phyloP scores from a whole-genome alignment of 1,140 invertebrate species.

The Sycophila sp. region DNA sequence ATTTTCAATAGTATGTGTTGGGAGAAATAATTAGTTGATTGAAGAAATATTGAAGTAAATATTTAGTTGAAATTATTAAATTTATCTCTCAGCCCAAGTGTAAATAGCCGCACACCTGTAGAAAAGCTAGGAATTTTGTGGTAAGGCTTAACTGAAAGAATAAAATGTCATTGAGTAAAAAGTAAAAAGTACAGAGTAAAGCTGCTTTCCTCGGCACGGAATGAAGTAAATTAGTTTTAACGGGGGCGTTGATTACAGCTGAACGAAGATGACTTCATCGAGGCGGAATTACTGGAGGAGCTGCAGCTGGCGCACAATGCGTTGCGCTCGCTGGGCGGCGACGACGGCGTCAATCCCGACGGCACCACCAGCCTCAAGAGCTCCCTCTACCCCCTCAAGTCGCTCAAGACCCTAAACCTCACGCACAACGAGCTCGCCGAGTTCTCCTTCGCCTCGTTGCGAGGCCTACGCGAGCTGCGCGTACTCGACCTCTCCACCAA shows the following conservation, averaged over 20 bases:
- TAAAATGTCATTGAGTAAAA: too few species aligned
- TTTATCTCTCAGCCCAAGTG: too few species aligned
- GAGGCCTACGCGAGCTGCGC: constrained; percentile 74
- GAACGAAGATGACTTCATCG: constrained; percentile 78
- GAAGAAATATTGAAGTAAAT: too few species aligned
- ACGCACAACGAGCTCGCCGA: constrained; percentile 79
- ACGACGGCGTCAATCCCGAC: constrained; percentile 46
- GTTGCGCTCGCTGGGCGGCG: constrained; percentile 69
- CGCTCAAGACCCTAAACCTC: constrained; percentile 75
- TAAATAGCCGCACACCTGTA: too few species aligned
- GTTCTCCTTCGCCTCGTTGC: constrained; percentile 81
- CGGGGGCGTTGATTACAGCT: constrained; percentile 71
- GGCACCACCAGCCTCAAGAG: constrained; percentile 66
- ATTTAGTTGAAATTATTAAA: too few species aligned
- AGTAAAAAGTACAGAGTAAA: too few species aligned
- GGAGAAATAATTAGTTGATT: too few species aligned
- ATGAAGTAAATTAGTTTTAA: too few species aligned
- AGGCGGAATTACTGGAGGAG: constrained; percentile 73
- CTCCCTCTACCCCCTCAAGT: constrained; percentile 76
- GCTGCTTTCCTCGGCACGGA: too few species aligned
- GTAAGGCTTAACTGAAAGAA: too few species aligned
- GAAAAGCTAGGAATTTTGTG: too few species aligned
- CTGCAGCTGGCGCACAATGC: constrained; percentile 78
- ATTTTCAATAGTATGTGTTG: too few species aligned
- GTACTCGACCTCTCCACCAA: constrained; percentile 81